Conservation (phyloP, 2,113 vertebrate species). For the Oxyruncus cristatus region DNA sequence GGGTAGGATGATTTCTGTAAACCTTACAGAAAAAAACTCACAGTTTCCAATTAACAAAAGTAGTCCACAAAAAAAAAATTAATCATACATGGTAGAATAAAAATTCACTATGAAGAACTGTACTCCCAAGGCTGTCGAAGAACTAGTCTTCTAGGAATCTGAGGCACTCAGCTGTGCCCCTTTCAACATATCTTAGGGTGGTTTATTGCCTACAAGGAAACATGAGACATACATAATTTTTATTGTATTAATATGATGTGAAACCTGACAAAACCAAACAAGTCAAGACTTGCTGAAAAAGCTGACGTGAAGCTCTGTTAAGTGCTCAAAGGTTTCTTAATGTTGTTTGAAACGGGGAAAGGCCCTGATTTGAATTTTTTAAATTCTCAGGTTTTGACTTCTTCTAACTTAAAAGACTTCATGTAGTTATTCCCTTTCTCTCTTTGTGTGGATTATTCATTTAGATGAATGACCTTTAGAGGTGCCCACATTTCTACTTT, state of each 20-base stretch:
- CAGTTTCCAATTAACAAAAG: constrained; percentile 33
- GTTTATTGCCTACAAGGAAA: constrained; percentile 66
- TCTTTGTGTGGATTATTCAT: background rate
- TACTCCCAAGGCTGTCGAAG: constrained; percentile 15
- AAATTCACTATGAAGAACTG: background rate
- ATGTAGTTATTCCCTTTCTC: background rate
- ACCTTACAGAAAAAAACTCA: constrained; percentile 51
- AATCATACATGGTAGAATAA: background rate
- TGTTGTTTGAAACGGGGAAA: background rate
- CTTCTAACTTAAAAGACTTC: background rate
- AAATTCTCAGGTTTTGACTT: constrained; percentile 5
- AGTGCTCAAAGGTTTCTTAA: constrained; percentile 23
- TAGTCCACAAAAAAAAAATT: background rate
- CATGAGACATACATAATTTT: constrained; percentile 10
- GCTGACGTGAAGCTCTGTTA: background rate
- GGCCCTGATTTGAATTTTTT: constrained; percentile 6
- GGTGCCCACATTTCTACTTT: background rate
- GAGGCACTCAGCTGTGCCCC: constrained; percentile 14
- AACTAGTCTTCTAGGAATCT: constrained; percentile 17
- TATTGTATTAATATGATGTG: background rate
- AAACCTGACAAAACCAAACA: constrained; percentile 48
- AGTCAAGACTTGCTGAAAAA: constrained; percentile 33
- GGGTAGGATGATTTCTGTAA: constrained; percentile 41
- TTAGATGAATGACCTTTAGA: background rate
- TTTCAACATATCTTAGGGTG: constrained; percentile 16